These are phyloP conservation scores for Pseudomyrmex pallidus DNA, from an alignment of 1,140 invertebrate species.

Conservation along the genomic window DNA sequence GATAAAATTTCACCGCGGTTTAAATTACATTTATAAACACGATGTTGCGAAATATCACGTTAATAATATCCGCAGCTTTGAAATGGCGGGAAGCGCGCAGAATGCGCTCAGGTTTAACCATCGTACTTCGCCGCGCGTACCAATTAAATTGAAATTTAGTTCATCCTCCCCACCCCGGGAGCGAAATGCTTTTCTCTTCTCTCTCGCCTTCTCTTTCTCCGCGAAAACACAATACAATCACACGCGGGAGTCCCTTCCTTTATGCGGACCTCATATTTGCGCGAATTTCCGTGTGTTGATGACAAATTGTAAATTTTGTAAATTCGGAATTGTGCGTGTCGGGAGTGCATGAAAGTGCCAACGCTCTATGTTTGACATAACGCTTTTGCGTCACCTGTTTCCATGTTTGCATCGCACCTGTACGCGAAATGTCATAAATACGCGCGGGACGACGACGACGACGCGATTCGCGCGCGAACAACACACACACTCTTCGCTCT, in stretches of 20 bases:
- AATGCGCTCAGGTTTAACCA: not conserved
- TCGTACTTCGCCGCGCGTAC: not conserved
- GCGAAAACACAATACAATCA: slow-evolving; percentile 3
- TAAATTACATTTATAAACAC: slow-evolving; percentile 46
- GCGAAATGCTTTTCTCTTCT: not conserved
- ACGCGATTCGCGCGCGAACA: not conserved
- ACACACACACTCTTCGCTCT: not conserved
- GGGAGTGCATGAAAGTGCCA: not conserved
- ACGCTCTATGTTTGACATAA: not conserved
- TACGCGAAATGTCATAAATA: not conserved
- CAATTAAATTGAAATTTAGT: slow-evolving; percentile 55
- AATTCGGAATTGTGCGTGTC: not conserved
- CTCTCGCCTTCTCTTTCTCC: not conserved
- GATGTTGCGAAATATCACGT: slow-evolving; percentile 27
- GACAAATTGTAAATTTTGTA: not conserved
- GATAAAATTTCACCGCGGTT: slow-evolving; percentile 1
- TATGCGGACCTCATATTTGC: not conserved
- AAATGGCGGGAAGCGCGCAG: slow-evolving; percentile 6
- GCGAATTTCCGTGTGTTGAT: not conserved
- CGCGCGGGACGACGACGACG: no score
- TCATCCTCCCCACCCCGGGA: slow-evolving; percentile 2
- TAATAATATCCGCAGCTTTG: slow-evolving; percentile 25
- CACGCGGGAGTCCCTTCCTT: not conserved
- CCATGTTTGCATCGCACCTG: not conserved
- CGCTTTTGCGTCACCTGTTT: not conserved